Conservation (phyloP, 1,140 invertebrate genomes). For the Hypothenemus hampei region DNA sequence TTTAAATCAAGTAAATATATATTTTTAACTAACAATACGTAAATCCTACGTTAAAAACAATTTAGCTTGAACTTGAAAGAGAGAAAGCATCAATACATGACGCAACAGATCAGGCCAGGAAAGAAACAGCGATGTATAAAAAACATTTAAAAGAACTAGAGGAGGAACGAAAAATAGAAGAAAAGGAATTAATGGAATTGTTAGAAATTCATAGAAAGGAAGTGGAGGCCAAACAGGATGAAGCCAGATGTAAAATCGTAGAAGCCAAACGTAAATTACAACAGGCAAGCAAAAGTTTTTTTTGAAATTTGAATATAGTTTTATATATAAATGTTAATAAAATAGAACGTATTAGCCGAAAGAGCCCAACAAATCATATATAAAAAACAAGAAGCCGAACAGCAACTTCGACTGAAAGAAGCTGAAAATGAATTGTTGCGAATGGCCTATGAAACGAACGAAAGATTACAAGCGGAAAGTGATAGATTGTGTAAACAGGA, state of each 20-base stretch:
- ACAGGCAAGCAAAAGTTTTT: conserved; percentile 22
- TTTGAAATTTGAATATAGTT: neutral
- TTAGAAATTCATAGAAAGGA: conserved; percentile 31
- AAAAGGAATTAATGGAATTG: conserved; percentile 29
- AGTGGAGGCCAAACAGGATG: conserved; percentile 36
- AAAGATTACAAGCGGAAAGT: conserved; percentile 35
- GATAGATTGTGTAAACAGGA: conserved; percentile 30
- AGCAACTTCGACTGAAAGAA: conserved; percentile 36
- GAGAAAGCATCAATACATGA: conserved; percentile 32
- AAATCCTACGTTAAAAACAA: neutral
- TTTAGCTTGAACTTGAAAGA: conserved; percentile 31
- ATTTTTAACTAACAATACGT: neutral
- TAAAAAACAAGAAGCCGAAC: conserved; percentile 35
- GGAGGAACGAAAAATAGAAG: conserved; percentile 34
- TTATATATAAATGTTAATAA: neutral
- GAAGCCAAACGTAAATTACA: conserved; percentile 35
- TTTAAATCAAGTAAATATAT: conserved; percentile 25
- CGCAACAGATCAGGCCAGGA: conserved; percentile 21
- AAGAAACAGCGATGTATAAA: conserved; percentile 36
- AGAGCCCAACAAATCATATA: conserved; percentile 36
- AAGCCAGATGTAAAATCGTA: conserved; percentile 34
- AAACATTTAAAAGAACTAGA: conserved; percentile 38
- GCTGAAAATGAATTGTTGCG: conserved; percentile 37
- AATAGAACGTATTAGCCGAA: conserved; percentile 33
- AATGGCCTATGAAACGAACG: conserved; percentile 37